Percentiles rank a stretch among this genome's conserved stretches.
Evolutionary conservation across 1,140 invertebrate genomes (phyloP).

Genomic region (Belonocnema kinseyi): DNA sequence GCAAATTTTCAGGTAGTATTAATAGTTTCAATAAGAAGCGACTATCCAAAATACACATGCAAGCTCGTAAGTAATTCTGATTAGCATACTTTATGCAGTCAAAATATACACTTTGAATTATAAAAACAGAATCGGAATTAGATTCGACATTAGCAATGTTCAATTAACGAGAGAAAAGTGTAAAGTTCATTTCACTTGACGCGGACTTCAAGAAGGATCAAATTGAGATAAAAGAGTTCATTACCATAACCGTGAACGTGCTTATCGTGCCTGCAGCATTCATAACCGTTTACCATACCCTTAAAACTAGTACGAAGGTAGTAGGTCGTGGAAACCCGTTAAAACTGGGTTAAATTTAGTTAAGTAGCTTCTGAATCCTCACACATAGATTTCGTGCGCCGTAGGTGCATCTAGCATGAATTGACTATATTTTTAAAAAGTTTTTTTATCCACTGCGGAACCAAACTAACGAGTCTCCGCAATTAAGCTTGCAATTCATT

Average conservation of each 20-base stretch:
- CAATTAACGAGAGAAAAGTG: conserved; percentile 2
- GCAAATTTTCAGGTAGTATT: no score
- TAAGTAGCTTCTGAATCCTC: neutral
- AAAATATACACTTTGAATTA: neutral
- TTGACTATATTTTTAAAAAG: neutral
- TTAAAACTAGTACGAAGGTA: neutral
- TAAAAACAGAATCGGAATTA: neutral
- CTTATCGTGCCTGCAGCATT: conserved; percentile 10
- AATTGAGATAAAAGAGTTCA: conserved; percentile 18
- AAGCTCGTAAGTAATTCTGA: no score
- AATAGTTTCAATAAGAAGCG: no score
- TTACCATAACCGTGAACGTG: conserved; percentile 2
- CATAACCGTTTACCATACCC: conserved; percentile 14
- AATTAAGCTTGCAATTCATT: conserved; percentile 5
- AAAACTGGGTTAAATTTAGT: neutral
- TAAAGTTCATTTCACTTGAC: conserved; percentile 6
- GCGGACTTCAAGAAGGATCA: conserved; percentile 15
- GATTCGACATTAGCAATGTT: neutral
- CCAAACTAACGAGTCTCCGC: neutral
- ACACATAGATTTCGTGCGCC: neutral
- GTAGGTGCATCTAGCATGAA: neutral
- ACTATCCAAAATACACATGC: no score
- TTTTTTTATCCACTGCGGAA: neutral
- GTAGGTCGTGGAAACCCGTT: neutral
- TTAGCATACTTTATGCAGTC: no score